A percentile compares a stretch with the other conserved stretches of the same genome.
phyloP scores from a whole-genome alignment of 2,888 invertebrate species.

The Pardosa pseudoannulata region DNA sequence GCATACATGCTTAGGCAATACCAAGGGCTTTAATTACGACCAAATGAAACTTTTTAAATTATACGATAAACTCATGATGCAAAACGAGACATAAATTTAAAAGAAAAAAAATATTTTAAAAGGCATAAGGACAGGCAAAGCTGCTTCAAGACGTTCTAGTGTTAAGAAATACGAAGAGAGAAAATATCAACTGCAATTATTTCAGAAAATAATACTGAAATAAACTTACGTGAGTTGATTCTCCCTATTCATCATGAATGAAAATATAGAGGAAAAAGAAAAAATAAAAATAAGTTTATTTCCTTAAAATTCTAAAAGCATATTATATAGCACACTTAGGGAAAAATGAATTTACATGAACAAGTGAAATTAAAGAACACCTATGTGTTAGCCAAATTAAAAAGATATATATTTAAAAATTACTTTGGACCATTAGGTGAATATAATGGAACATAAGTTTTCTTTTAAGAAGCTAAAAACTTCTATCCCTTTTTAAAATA shows the following conservation, averaged over 20 bases:
- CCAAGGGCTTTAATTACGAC: no score
- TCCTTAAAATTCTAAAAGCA: not conserved
- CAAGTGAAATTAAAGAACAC: no score
- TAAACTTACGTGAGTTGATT: conserved; percentile 70
- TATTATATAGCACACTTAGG: not conserved
- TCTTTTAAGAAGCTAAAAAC: no score
- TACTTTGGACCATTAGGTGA: no score
- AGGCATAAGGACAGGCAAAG: not conserved
- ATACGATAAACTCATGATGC: no score
- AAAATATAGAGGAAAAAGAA: conserved; percentile 60
- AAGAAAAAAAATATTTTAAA: not conserved
- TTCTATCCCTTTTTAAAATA: no score
- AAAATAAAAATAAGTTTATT: conserved; percentile 37
- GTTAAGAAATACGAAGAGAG: not conserved
- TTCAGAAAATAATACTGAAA: conserved; percentile 62
- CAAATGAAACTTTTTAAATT: no score
- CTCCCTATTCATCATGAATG: conserved; percentile 66
- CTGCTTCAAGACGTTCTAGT: not conserved
- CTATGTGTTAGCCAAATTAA: no score
- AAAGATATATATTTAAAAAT: no score
- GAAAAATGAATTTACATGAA: not conserved
- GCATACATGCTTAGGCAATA: no score
- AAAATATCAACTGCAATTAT: conserved; percentile 9
- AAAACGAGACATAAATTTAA: no score
- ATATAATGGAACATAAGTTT: no score